Conservation (phyloP, 2,797 vertebrate species). For the Hyperoplus lanceolatus region DNA sequence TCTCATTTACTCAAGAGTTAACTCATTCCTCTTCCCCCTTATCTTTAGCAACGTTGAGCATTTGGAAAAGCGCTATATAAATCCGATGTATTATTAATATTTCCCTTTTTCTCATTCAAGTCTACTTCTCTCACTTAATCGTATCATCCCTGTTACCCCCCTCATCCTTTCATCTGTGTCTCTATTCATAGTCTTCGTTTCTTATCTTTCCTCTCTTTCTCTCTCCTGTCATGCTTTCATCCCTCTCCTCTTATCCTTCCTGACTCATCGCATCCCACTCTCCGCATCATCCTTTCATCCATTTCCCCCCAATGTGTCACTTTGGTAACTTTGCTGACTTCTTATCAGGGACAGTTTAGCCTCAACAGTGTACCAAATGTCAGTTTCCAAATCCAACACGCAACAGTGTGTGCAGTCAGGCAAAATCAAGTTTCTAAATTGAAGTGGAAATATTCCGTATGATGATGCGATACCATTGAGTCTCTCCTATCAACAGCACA, state of each 20-base stretch:
- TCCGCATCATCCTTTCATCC: constrained; percentile 56
- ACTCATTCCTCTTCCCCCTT: constrained; percentile 23
- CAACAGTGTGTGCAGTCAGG: constrained; percentile 30
- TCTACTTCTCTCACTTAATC: constrained; percentile 55
- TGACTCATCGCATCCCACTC: constrained; percentile 65
- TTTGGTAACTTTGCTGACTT: constrained; percentile 57
- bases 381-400: constrained; percentile 43
- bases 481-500: not conserved
- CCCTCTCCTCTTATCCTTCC: constrained; percentile 59
- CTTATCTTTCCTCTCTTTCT: constrained; percentile 62
- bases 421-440: not conserved
- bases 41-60: no score
- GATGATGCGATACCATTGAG: not conserved
- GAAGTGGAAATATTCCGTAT: constrained; percentile 6
- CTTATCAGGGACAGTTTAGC: constrained; percentile 59
- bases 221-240: constrained; percentile 66
- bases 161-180: constrained; percentile 66
- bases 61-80: no score
- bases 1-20: constrained; percentile 15
- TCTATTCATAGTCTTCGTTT: constrained; percentile 60
- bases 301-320: constrained; percentile 55
- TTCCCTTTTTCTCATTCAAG: constrained; percentile 41
- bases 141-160: constrained; percentile 51
- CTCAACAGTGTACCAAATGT: constrained; percentile 59
- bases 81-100: constrained; percentile 7